A percentile compares a stretch with the other conserved stretches of the same genome.
Conservation (phyloP, 2,888 invertebrate genomes). For the Bibio marci region DNA sequence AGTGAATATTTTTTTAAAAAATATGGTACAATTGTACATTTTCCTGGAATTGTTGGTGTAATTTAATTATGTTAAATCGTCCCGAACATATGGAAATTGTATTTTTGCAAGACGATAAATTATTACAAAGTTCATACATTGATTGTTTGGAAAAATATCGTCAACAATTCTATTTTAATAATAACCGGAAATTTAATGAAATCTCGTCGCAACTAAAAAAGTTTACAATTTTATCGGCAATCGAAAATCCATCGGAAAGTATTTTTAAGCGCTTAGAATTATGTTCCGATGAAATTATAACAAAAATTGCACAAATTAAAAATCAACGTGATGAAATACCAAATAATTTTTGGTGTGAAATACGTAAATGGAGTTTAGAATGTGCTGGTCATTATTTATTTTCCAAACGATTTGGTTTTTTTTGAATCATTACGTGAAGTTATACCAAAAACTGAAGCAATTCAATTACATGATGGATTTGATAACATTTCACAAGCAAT, state of each 20-base stretch:
- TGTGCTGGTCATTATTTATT: conserved; percentile 30
- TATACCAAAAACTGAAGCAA: conserved; percentile 34
- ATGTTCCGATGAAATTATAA: conserved; percentile 27
- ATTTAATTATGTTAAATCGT: conserved; percentile 43
- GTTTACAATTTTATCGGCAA: no score
- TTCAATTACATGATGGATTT: conserved; percentile 39
- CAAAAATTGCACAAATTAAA: conserved; percentile 34
- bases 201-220: no score
- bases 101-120: conserved; percentile 40
- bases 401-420: conserved; percentile 44
- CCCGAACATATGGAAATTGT: conserved; percentile 47
- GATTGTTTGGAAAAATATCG: conserved; percentile 45
- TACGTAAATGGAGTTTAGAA: conserved; percentile 52
- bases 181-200: conserved; percentile 19
- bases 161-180: conserved; percentile 33
- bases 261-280: conserved; percentile 19
- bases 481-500: conserved; percentile 39
- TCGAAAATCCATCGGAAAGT: no score
- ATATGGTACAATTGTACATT: conserved; percentile 48
- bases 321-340: conserved; percentile 47
- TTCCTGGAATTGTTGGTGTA: conserved; percentile 44
- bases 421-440: conserved; percentile 30
- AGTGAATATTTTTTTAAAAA: conserved; percentile 31
- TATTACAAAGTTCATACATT: conserved; percentile 40
- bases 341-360: conserved; percentile 36